Evolutionary conservation across 2,797 vertebrate genomes (phyloP), one percentile per base, ranked within the genome.

Genomic region (Rhinatrema bivittatum): DNA sequence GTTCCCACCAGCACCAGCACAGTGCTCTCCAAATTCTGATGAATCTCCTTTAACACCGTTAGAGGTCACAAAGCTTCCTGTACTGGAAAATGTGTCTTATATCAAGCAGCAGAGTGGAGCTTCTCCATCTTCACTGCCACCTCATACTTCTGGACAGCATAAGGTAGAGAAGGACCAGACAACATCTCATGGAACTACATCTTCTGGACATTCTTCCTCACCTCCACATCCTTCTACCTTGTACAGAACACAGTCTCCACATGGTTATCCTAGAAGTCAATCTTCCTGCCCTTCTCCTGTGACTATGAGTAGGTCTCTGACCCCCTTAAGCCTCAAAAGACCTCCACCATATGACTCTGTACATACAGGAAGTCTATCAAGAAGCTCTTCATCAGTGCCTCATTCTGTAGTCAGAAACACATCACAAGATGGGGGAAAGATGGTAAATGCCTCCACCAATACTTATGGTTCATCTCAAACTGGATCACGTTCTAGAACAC

Each of bases 11-110:
- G 91, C 91, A 3, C 95, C 96, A 1, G 91, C 90, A 39, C 94
- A 97, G 64, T 97, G 94, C 67, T 98, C 95, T 4, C 96, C 96
- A 1, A 97, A 97, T 62, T 98, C 96, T 7, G 95, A 99, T 0
- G 96, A 99, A 75, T 99, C 96, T 27, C 95, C 96, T 10, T 86
- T 99, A 38, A 99, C 96, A 27, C 95, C 96, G 0, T 70, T 99
- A 36, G 96, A 98, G 55, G 89, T 97, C 54, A 55, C 80, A 59
- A 98, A 97, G 71, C 81, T 99, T 35, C 92, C 90, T 0, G 87
- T 91, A 74, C 28, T 97, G 68, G 95, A 98, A 65, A 98, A 92
- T 16, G 86, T 88, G 59, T 73, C 91, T 55, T 94, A 93, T 60
- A 86, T 91, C 75, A 98, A 97, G 63, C 92, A 91, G 25, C 88